Percentiles rank a stretch among this genome's conserved stretches.
These are phyloP conservation scores for Lates japonicus DNA, from an alignment of 2,797 vertebrate genomes.

Conservation along the genomic window DNA sequence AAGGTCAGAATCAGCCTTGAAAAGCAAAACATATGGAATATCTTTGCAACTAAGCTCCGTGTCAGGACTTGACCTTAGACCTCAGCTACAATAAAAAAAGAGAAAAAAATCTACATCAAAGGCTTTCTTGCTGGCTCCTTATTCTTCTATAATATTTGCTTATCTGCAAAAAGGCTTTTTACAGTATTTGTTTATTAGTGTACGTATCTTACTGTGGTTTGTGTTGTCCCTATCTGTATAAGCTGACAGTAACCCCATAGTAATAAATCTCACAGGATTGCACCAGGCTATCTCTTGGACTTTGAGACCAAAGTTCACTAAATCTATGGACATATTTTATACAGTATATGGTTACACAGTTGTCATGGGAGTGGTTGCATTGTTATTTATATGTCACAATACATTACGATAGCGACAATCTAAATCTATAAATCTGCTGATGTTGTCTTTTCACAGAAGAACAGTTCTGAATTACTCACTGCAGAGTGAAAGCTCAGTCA, in stretches of 20 bases:
- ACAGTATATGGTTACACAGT: not conserved
- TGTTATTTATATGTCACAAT: not conserved
- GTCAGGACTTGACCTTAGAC: not conserved
- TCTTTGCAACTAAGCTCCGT: not conserved
- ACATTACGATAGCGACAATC: not conserved
- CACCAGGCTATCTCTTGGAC: conserved; percentile 34
- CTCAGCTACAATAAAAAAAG: not conserved
- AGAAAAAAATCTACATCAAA: not conserved
- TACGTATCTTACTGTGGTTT: not conserved
- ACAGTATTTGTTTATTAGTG: not conserved
- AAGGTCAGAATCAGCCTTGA: not conserved
- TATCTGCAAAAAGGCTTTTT: conserved; percentile 4
- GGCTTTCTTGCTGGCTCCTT: not conserved
- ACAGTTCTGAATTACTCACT: conserved; percentile 1
- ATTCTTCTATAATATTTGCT: not conserved
- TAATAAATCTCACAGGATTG: conserved; percentile 29
- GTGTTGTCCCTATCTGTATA: not conserved
- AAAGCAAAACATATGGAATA: not conserved
- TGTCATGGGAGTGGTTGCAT: not conserved
- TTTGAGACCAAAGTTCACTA: conserved; percentile 40
- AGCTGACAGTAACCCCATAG: conserved; percentile 4
- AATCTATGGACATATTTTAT: not conserved
- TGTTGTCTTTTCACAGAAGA: not conserved
- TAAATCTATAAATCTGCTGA: not conserved
- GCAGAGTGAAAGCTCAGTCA: conserved; percentile 39